Evolutionary conservation across 2,797 vertebrate genomes (phyloP), one percentile per base, ranked within the genome.

Genomic region (Amniataba percoides): DNA sequence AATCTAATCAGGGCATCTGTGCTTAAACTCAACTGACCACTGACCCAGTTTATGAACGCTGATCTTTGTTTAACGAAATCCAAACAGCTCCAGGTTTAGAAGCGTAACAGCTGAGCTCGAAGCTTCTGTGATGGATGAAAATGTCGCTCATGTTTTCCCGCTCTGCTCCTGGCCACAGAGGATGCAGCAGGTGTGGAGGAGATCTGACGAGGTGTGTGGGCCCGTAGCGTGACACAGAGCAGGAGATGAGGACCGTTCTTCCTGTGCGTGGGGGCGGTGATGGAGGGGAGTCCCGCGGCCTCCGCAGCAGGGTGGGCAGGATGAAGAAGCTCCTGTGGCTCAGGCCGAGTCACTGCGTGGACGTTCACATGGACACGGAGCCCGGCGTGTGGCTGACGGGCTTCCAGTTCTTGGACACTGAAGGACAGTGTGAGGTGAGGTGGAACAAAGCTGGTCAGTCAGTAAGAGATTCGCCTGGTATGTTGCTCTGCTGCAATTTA

Each of bases 341-440:
- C 43, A 61, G 71, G 64, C 59, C 65, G 0, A 77, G 56, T 68
- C 86, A 71, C 21, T 65, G 78, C 5, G 70, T 72, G 69, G 87
- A 90, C 4, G 34, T 89, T 61, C 89, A 91, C 77, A 77, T 31
- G 66, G 88, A 94, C 81, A 81, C 71, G 1, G 91, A 93, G 76
- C 87, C 92, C 0, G 91, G 94, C 0, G 90, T 95, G 36, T 94
- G 93, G 88, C 92, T 95, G 25, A 91, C 83, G 25, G 88, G 93
- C 87, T 95, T 95, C 86, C 92, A 94, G 62, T 40, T 78, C 18
- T 46, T 95, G 77, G 92, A 94, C 77, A 80, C 83, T 0, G 92
- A 93, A 2, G 74, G 81, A 23, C 77, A 71, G 11, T 59, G n/a
- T 77, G 87, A 93, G 87, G 95, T 95, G 59, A 92, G 93, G 27